Base-by-base conservation (phyloP, 2,113 vertebrate genomes). In the Propithecus coquereli region DNA sequence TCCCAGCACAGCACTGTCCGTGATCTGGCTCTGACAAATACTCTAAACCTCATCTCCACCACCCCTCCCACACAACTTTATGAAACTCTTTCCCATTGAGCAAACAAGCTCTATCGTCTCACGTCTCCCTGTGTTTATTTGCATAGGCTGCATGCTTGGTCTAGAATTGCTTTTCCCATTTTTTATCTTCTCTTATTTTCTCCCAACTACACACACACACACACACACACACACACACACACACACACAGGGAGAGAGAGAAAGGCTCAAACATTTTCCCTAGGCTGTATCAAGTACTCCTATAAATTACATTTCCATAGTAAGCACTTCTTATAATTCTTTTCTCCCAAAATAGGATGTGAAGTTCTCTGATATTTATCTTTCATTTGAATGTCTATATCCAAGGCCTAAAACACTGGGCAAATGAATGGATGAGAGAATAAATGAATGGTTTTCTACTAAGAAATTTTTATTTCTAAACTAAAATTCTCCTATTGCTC, bases 311-410 rank as follows among this genome's bases (percentile, higher is more conserved):
- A 22, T 54, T 93, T 90, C 45, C 43, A n/a, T 20, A 59, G n/a
- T 16, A 73, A 65, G n/a, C 16, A 91, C 0, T 32, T 86, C 22
- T 30, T 71, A 25, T 1, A 82, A 47, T 89, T 18, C 27, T 74
- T 81, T 1, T 57, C 40, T 84, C 17, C 22, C 25, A 2, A 8
- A 32, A 18, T 90, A 90, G 37, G 43, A 59, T 59, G 8, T 17
- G 43, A 66, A 63, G 37, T 30, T 94, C 2, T 22, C 13, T 32
- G 34, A 9, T 65, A 8, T 45, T 66, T 37, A 10, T 74, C 54
- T 45, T 97, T 91, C 32, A 47, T 83, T 79, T 80, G 17, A 96
- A 79, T 87, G 34, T 76, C 7, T 94, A 14, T 50, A 90, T 84
- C 25, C 30, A 76, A 34, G 37, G 45, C 9, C 23, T 52, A 68